Percentiles rank a stretch among this genome's conserved stretches.
phyloP scores from a whole-genome alignment of 2,888 invertebrate genomes.

The Lasioglossum villosulum region DNA sequence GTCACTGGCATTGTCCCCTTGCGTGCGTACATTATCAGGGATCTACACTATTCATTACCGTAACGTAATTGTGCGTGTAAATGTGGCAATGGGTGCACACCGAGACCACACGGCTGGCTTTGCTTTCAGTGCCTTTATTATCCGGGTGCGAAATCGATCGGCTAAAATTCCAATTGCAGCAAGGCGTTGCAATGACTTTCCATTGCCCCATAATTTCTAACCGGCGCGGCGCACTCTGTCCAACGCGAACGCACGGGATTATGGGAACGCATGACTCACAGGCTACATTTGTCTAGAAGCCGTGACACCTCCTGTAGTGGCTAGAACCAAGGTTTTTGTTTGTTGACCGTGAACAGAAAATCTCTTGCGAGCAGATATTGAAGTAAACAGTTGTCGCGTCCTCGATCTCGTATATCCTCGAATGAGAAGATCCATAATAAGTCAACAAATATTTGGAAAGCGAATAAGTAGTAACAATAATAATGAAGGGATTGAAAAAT shows the following conservation, averaged over 20 bases:
- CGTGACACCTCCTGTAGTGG: slow-evolving; percentile 38
- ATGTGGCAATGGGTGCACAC: slow-evolving; percentile 23
- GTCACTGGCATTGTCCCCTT: slow-evolving; percentile 42
- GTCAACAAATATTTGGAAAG: too few species aligned
- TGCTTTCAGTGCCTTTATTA: slow-evolving; percentile 52
- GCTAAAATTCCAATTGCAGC: slow-evolving; percentile 6
- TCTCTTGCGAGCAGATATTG: neutral
- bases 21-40: slow-evolving; percentile 32
- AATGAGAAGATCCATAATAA: too few species aligned
- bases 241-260: neutral
- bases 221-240: neutral
- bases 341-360: neutral
- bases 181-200: slow-evolving; percentile 26
- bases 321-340: slow-evolving; percentile 6
- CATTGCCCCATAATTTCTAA: slow-evolving; percentile 41
- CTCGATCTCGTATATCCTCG: too few species aligned
- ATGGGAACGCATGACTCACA: slow-evolving; percentile 56
- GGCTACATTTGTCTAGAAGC: slow-evolving; percentile 45
- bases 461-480: too few species aligned
- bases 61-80: slow-evolving; percentile 49
- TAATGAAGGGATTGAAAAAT: too few species aligned
- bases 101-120: slow-evolving; percentile 23
- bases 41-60: slow-evolving; percentile 55
- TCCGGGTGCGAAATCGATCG: slow-evolving; percentile 58
- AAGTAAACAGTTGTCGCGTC: neutral